A percentile compares a stretch with the other conserved stretches of the same genome.
Evolutionary conservation across 2,797 vertebrate genomes (phyloP).

Genomic region (Tangara arthus): DNA sequence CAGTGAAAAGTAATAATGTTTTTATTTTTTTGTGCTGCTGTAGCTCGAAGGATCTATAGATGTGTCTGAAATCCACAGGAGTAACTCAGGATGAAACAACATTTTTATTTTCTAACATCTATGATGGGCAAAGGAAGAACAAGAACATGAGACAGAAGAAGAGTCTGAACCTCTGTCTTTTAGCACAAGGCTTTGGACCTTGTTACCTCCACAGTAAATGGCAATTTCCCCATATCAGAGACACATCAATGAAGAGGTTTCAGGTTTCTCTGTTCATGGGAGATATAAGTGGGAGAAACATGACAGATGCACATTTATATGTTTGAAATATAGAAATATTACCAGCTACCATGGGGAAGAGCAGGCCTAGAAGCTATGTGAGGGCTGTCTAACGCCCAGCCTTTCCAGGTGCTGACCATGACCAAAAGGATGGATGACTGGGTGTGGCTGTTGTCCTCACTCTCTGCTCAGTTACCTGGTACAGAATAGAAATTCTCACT

Average conservation of each 20-base stretch:
- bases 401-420: neutral
- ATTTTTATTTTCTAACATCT: neutral
- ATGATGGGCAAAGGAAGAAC: neutral
- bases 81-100: neutral
- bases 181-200: neutral
- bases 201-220: neutral
- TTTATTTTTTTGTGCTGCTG: neutral
- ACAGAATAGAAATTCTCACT: neutral
- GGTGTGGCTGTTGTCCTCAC: neutral
- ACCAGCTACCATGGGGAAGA: neutral
- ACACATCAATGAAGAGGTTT: neutral
- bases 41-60: neutral
- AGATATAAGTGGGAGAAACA: neutral
- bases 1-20: neutral
- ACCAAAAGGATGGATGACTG: neutral
- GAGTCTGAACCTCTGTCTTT: neutral
- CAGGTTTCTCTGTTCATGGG: neutral
- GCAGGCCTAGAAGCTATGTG: neutral
- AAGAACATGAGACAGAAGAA: neutral
- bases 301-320: neutral
- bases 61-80: neutral
- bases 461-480: neutral
- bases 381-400: neutral
- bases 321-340: neutral
- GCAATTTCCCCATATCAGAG: neutral